Evolutionary conservation across 2,797 vertebrate species (phyloP).

Genomic region (Pelochelys cantorii): DNA sequence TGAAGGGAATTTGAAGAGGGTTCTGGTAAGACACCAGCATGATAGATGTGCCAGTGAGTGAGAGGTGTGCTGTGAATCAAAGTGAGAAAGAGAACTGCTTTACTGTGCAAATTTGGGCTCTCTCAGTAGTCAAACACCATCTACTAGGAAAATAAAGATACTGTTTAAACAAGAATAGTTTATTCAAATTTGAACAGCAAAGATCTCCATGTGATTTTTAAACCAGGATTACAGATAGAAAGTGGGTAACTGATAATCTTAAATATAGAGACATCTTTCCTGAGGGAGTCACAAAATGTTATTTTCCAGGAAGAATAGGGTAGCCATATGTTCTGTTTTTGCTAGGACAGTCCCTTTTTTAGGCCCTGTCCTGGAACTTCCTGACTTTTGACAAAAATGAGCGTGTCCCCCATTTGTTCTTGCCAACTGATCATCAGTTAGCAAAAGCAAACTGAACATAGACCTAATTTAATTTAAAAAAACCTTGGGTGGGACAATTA

Average conservation of each 20-base stretch:
- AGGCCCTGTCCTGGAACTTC: too few species aligned
- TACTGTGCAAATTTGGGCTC: background rate
- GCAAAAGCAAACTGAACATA: too few species aligned
- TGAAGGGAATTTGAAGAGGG: rapidly evolving
- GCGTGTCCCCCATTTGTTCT: too few species aligned
- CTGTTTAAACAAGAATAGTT: background rate
- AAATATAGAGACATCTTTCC: background rate
- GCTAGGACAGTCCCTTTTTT: too few species aligned
- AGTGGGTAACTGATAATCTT: background rate
- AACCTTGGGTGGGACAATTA: too few species aligned
- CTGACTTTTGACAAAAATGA: too few species aligned
- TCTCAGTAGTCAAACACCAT: background rate
- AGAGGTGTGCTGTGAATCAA: background rate
- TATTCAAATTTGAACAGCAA: background rate
- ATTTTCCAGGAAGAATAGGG: background rate
- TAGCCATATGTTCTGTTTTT: too few species aligned
- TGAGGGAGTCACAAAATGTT: background rate
- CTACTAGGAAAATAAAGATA: background rate
- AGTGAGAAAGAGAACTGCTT: background rate
- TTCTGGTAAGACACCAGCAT: background rate
- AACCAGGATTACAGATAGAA: background rate
- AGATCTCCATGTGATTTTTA: background rate
- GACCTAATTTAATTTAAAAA: too few species aligned
- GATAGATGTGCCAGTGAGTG: background rate
- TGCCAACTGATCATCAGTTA: too few species aligned